phyloP scores from a whole-genome alignment of 2,888 invertebrate species.

The Macrosoma leucophasiata region DNA sequence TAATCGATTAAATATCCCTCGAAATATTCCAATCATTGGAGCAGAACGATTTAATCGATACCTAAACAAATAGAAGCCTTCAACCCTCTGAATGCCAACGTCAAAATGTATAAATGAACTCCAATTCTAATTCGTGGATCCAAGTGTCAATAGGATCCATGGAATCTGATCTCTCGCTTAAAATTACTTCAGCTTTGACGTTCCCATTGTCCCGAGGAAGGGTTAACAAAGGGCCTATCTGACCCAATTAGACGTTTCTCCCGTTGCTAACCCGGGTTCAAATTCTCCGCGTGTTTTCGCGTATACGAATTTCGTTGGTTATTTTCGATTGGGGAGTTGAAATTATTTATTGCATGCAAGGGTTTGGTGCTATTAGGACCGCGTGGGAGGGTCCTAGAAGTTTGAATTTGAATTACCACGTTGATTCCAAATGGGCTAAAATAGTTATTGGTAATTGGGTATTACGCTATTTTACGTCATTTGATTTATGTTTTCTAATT shows the following conservation, averaged over 20 bases:
- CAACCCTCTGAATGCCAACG: conserved; percentile 3
- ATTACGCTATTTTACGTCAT: too few relatives aligned
- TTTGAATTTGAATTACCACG: too few relatives aligned
- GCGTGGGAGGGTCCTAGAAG: too few relatives aligned
- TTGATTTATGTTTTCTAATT: too few relatives aligned
- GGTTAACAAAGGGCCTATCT: conserved; percentile 21
- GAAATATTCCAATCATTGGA: too few relatives aligned
- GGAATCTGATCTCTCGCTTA: conserved; percentile 8
- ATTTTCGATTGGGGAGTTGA: conserved; percentile 12
- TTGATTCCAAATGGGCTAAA: too few relatives aligned
- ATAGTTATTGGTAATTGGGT: too few relatives aligned
- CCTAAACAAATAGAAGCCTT: not conserved
- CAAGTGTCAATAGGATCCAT: conserved; percentile 13
- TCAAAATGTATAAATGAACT: conserved; percentile 13
- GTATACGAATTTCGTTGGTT: conserved; percentile 18
- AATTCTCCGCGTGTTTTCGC: conserved; percentile 23
- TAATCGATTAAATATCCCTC: too few relatives aligned
- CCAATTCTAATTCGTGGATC: conserved; percentile 11
- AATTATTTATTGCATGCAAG: conserved; percentile 19
- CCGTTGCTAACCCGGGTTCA: conserved; percentile 20
- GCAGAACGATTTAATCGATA: too few relatives aligned
- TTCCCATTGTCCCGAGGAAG: conserved; percentile 9
- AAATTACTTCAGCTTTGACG: conserved; percentile 9
- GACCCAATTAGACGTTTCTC: conserved; percentile 37
- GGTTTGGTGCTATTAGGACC: too few relatives aligned